Evolutionary conservation across 2,888 invertebrate species (phyloP), one percentile per base, ranked within the genome.

Genomic region (Drepanosiphum platanoidis): DNA sequence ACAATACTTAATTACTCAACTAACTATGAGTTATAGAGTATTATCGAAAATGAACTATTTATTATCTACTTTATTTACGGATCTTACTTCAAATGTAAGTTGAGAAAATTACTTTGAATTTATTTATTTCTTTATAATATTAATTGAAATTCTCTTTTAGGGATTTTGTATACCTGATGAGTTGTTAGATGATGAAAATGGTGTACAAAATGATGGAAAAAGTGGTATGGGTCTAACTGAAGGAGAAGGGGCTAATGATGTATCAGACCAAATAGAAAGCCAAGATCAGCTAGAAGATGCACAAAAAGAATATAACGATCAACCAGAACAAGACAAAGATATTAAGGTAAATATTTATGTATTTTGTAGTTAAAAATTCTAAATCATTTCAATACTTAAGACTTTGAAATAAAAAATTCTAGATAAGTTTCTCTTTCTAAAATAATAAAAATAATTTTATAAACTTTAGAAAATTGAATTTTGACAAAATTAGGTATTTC

Each of bases 111-210:
- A 4, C 46, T 32, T 30, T 75, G 30, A 39, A 58, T 52, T 78
- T 78, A 1, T 27, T 71, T n/a, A n/a, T n/a, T n/a, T n/a, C n/a
- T 80, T 80, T 0, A 42, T 27, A 30, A 22, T 3, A 32, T 70
- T 39, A 70, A 58, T 70, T 30, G n/a, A 22, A 30, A 13, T 15
- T 83, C 88, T 88, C 83, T 83, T 87, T 61, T 89, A 93, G 92
- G 99, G 99, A 27, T 99, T 99, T 90, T 98, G 98, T 89, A 93
- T 96, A 75, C 97, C 98, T 0, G 93, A 95, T 5, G 97, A 97
- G 89, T 90, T 95, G 39, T 93, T 95, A 88, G 94, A 93, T 88
- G 92, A 92, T 34, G 91, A 91, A 87, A 91, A 91, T 27, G 92
- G 92, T 0, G 92, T 92, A 1, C 92, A 92, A 84, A 89, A 92